These are phyloP conservation scores for Mustela nigripes DNA, from an alignment of 2,113 vertebrate genomes.

Conservation along the genomic window DNA sequence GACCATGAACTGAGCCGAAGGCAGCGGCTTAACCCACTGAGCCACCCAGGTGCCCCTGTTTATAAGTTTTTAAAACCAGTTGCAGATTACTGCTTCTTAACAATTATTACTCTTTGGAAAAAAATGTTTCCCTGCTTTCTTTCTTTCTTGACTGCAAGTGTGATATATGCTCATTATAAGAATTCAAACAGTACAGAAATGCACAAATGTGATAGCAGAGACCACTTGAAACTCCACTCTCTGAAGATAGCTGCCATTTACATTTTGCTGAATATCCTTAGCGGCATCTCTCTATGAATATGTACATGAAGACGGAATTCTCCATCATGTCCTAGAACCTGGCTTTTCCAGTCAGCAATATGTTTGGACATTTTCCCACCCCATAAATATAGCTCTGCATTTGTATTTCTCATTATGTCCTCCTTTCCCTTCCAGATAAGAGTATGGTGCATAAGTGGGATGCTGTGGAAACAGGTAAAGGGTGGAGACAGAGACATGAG, in stretches of 20 bases:
- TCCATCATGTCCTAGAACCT: neutral
- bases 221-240: neutral
- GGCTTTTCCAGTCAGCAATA: neutral
- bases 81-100: neutral
- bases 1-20: too few species aligned
- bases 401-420: neutral
- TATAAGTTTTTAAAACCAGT: constrained; percentile 29
- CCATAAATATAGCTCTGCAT: neutral
- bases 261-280: neutral
- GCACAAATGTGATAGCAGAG: neutral
- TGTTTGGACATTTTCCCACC: neutral
- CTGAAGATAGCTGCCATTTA: neutral
- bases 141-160: neutral
- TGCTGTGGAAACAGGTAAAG: neutral
- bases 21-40: too few species aligned
- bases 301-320: neutral
- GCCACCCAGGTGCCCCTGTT: neutral
- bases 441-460: neutral
- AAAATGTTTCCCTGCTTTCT: constrained; percentile 7
- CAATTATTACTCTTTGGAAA: neutral
- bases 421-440: neutral
- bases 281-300: neutral
- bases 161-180: neutral
- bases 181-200: neutral
- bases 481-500: neutral